These are phyloP conservation scores for Micrasema minimum DNA, from an alignment of 1,140 invertebrate genomes.

Conservation along the genomic window DNA sequence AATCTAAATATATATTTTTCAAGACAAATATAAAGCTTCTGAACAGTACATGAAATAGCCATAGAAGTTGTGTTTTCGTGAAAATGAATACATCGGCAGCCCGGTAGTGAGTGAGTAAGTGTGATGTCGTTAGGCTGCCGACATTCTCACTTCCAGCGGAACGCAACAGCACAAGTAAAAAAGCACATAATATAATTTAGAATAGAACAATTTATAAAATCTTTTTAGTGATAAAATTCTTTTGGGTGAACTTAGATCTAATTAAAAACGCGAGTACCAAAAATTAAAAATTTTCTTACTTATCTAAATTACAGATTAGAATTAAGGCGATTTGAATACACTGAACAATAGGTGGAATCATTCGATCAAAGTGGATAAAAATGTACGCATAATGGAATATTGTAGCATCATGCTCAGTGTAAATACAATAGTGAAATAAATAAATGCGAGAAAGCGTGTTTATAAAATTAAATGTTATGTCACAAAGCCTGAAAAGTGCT, in stretches of 20 bases:
- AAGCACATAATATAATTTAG: slow-evolving; percentile 12
- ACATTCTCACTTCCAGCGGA: neutral
- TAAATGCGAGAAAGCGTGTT: slow-evolving; percentile 20
- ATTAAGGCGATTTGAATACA: slow-evolving; percentile 23
- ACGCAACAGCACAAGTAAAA: slow-evolving; percentile 7
- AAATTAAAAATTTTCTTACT: slow-evolving; percentile 27
- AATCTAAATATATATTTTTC: slow-evolving; percentile 31
- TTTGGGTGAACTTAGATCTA: slow-evolving; percentile 28
- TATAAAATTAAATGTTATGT: too few species aligned
- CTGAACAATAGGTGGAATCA: slow-evolving; percentile 4
- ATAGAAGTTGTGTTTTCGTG: neutral
- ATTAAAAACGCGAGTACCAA: slow-evolving; percentile 34
- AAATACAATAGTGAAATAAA: slow-evolving; percentile 9
- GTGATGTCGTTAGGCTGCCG: slow-evolving; percentile 26
- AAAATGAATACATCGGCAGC: slow-evolving; percentile 10
- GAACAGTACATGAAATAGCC: slow-evolving; percentile 32
- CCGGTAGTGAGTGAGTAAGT: slow-evolving; percentile 19
- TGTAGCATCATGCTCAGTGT: neutral
- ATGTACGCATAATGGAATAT: too few species aligned
- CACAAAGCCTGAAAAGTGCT: too few species aligned
- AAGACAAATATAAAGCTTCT: slow-evolving; percentile 45
- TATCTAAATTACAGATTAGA: slow-evolving; percentile 15
- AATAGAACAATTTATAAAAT: slow-evolving; percentile 20
- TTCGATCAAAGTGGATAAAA: too few species aligned
- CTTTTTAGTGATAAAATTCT: slow-evolving; percentile 13